phyloP scores from a whole-genome alignment of 2,888 invertebrate genomes.

The Anorthoa munda region DNA sequence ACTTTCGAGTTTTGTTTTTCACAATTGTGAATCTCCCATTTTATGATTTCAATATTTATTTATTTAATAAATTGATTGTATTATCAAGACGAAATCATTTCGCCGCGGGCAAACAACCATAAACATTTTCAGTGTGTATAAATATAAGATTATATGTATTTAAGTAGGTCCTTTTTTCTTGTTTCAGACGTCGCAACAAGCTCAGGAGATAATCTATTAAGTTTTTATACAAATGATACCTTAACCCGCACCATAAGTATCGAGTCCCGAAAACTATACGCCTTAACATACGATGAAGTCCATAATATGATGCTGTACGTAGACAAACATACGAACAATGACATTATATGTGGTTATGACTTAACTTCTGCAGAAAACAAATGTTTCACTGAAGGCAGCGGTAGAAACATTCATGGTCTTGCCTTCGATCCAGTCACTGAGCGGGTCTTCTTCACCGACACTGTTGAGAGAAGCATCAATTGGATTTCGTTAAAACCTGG shows the following conservation, averaged over 20 bases:
- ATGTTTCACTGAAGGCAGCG: slow-evolving; percentile 86
- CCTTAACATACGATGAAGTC: slow-evolving; percentile 93
- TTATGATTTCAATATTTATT: too few relatives aligned
- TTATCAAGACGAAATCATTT: too few relatives aligned
- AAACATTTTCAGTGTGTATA: too few relatives aligned
- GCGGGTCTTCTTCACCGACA: slow-evolving; percentile 95
- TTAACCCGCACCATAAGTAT: slow-evolving; percentile 65
- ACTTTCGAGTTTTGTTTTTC: too few relatives aligned
- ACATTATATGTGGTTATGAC: slow-evolving; percentile 92
- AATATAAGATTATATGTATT: too few relatives aligned
- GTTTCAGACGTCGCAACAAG: slow-evolving; percentile 1
- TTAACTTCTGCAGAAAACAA: slow-evolving; percentile 79
- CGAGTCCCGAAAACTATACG: slow-evolving; percentile 84
- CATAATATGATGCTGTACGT: slow-evolving; percentile 92
- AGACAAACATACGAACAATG: slow-evolving; percentile 92
- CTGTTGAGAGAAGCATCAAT: slow-evolving; percentile 84
- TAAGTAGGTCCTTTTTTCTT: not conserved
- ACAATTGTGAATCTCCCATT: too few relatives aligned
- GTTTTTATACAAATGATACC: slow-evolving; percentile 87
- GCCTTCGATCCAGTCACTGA: slow-evolving; percentile 94
- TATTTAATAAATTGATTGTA: too few relatives aligned
- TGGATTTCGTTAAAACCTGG: slow-evolving; percentile 82
- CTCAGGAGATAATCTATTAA: not conserved
- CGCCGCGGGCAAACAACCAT: too few relatives aligned
- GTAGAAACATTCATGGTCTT: slow-evolving; percentile 93